phyloP scores from a whole-genome alignment of 2,797 vertebrate genomes.

The Catamblyrhynchus diadema region DNA sequence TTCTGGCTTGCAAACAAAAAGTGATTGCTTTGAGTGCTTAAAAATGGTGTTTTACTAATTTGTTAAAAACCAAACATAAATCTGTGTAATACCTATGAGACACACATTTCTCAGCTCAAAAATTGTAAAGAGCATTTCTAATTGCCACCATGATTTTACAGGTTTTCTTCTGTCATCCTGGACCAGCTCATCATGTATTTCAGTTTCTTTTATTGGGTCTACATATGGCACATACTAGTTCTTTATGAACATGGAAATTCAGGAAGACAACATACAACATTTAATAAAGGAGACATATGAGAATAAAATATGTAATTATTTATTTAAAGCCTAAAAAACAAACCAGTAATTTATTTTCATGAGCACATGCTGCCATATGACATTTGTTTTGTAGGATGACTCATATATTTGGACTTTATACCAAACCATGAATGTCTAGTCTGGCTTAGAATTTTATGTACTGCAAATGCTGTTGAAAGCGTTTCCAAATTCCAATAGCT shows the following conservation, averaged over 20 bases:
- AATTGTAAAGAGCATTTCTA: neutral
- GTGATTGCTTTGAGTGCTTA: neutral
- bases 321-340: neutral
- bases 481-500: neutral
- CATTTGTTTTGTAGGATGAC: neutral
- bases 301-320: neutral
- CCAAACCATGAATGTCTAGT: neutral
- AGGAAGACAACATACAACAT: neutral
- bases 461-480: neutral
- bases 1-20: neutral
- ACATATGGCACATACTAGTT: neutral
- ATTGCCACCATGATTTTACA: neutral
- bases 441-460: neutral
- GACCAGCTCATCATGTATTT: constrained; percentile 23
- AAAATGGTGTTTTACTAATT: neutral
- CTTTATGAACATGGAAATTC: neutral
- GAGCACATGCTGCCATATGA: neutral
- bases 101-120: neutral
- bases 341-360: constrained; percentile 21
- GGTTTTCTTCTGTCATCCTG: constrained; percentile 26
- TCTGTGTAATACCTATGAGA: neutral
- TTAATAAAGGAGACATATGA: neutral
- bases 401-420: neutral
- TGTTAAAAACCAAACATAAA: neutral
- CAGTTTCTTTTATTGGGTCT: neutral